Evolutionary conservation across 2,888 invertebrate genomes (phyloP).

Genomic region (Cephalotes varians): DNA sequence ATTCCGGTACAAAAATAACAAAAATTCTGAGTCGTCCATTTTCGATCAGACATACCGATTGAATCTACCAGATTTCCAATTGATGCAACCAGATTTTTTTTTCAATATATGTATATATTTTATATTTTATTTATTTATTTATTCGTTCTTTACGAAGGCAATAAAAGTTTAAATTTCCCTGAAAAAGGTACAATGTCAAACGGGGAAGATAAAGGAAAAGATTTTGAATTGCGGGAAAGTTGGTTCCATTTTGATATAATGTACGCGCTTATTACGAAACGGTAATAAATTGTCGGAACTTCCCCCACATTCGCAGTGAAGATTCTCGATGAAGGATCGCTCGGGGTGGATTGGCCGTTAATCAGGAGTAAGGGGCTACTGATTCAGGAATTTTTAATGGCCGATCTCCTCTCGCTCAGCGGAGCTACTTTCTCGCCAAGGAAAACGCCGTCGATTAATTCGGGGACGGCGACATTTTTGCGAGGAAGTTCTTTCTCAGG

Average conservation of each 20-base stretch:
- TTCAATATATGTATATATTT: not conserved
- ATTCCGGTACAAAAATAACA: too few species aligned
- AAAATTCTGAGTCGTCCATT: too few species aligned
- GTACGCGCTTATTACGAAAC: slow-evolving; percentile 50
- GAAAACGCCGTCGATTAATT: slow-evolving; percentile 78
- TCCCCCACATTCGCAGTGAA: slow-evolving; percentile 40
- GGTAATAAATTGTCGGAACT: slow-evolving; percentile 66
- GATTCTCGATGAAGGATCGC: slow-evolving; percentile 62
- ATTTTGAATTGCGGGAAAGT: slow-evolving; percentile 24
- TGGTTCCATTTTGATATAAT: slow-evolving; percentile 12
- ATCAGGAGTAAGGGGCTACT: slow-evolving; percentile 73
- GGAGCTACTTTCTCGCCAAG: slow-evolving; percentile 39
- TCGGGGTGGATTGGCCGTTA: slow-evolving; percentile 73
- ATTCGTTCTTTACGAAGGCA: not conserved
- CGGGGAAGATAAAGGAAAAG: not conserved
- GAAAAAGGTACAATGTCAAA: not conserved
- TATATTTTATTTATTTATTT: not conserved
- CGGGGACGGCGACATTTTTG: slow-evolving; percentile 71
- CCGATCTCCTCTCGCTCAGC: slow-evolving; percentile 56
- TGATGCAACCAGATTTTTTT: too few species aligned
- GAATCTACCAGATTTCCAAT: too few species aligned
- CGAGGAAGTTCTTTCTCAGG: slow-evolving; percentile 66
- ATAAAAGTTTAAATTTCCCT: not conserved
- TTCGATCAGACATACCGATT: too few species aligned
- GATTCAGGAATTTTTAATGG: slow-evolving; percentile 81